Conservation (phyloP, 2,113 vertebrate species). For the Clarias macrocephalus region DNA sequence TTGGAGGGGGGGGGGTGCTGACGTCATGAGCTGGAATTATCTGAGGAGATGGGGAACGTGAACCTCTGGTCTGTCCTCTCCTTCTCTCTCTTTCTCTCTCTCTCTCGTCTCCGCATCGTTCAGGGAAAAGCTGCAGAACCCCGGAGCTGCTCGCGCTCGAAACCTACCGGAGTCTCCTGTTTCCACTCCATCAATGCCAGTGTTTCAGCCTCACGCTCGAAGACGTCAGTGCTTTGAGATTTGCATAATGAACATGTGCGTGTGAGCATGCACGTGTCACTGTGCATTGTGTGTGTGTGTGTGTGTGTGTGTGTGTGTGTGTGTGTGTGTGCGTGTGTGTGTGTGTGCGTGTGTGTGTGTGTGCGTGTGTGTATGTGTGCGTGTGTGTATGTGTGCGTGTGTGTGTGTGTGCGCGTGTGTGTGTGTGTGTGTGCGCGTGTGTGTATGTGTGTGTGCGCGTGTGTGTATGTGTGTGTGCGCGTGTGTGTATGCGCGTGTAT, state of each 20-base stretch:
- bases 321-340: not conserved
- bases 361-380: not conserved
- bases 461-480: not conserved
- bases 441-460: not conserved
- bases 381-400: not conserved
- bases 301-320: not conserved
- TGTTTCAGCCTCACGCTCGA: not conserved
- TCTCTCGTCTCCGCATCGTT: not conserved
- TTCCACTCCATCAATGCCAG: not conserved
- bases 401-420: not conserved
- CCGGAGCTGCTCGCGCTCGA: not conserved
- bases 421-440: not conserved
- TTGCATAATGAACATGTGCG: not conserved
- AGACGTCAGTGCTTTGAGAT: not conserved
- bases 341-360: too few species aligned
- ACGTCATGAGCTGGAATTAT: slow-evolving; percentile 56
- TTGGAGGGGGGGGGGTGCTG: slow-evolving; percentile 44
- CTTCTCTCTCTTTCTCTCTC: not conserved
- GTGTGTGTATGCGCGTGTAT: too few species aligned
- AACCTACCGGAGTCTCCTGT: not conserved
- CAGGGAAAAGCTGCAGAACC: not conserved
- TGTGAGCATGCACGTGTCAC: not conserved
- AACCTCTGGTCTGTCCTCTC: slow-evolving; percentile 42
- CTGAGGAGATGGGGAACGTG: slow-evolving; percentile 45
- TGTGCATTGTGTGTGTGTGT: not conserved